Evolutionary conservation across 2,113 vertebrate species (phyloP).

Genomic region (Neotoma lepida): DNA sequence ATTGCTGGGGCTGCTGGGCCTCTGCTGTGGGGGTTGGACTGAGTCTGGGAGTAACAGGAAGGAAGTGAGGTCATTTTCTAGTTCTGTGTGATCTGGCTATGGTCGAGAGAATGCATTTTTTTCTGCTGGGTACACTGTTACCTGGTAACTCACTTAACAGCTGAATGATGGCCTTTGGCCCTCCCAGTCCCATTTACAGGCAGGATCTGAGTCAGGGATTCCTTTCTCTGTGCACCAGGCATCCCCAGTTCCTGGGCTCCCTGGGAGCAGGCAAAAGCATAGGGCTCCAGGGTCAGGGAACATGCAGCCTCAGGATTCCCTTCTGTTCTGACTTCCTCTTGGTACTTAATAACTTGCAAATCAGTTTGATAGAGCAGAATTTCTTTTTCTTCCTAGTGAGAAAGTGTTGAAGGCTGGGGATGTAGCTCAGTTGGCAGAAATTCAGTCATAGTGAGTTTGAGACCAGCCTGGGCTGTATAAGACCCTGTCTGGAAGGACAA

Average conservation of each 20-base stretch:
- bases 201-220: not conserved
- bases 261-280: not conserved
- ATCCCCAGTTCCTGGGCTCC: not conserved
- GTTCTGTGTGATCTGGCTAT: not conserved
- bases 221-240: not conserved
- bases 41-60: not conserved
- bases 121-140: conserved; percentile 45
- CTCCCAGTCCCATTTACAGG: not conserved
- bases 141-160: conserved; percentile 36
- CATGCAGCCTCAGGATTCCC: not conserved
- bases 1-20: not conserved
- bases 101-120: not conserved
- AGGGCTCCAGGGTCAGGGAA: not conserved
- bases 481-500: not conserved
- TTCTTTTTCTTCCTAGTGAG: conserved; percentile 17
- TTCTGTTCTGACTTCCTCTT: not conserved
- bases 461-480: not conserved
- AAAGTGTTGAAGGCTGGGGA: too few species aligned
- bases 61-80: conserved; percentile 37
- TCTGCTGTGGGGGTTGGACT: not conserved
- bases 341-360: conserved; percentile 33
- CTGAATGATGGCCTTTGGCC: not conserved
- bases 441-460: not conserved
- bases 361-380: not conserved
- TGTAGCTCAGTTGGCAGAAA: not conserved